Evolutionary conservation across 2,888 invertebrate species (phyloP).

Genomic region (Lamproptera curius): DNA sequence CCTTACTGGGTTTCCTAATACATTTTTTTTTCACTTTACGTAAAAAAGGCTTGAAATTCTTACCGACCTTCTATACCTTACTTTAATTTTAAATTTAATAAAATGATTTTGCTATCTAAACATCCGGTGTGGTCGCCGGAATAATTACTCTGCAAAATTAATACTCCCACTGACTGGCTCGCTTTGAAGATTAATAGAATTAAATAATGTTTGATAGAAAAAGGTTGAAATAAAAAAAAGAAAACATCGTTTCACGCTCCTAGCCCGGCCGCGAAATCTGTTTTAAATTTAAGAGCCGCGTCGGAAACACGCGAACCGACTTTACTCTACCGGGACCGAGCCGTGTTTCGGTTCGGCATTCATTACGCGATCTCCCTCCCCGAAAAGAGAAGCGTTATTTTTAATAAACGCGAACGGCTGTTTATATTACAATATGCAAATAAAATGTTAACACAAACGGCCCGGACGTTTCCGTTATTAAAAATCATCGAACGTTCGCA

Average conservation of each 20-base stretch:
- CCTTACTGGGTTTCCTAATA: too few relatives aligned
- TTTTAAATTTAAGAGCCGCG: slow-evolving; percentile 30
- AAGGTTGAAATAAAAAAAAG: slow-evolving; percentile 27
- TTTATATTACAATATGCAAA: slow-evolving; percentile 10
- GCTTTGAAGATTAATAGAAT: slow-evolving; percentile 24
- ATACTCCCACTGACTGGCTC: slow-evolving; percentile 20
- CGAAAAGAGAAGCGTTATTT: slow-evolving; percentile 15
- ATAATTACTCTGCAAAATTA: slow-evolving; percentile 12
- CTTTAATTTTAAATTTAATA: too few relatives aligned
- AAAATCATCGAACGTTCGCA: not conserved
- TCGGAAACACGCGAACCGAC: slow-evolving; percentile 15
- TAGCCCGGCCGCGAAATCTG: slow-evolving; percentile 30
- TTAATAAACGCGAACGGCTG: slow-evolving; percentile 15
- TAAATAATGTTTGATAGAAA: too few relatives aligned
- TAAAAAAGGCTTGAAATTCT: too few relatives aligned
- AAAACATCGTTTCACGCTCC: too few relatives aligned
- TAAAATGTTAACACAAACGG: slow-evolving; percentile 5
- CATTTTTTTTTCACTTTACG: too few relatives aligned
- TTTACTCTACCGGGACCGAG: slow-evolving; percentile 21
- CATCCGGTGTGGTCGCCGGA: slow-evolving; percentile 1
- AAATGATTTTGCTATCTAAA: slow-evolving; percentile 6
- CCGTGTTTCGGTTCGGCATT: slow-evolving; percentile 22
- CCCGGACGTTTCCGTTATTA: not conserved
- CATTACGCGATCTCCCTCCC: slow-evolving; percentile 8
- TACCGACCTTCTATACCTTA: too few relatives aligned